Base-by-base conservation (phyloP, 2,797 vertebrate genomes). In the Alcedo quadribrachys region DNA sequence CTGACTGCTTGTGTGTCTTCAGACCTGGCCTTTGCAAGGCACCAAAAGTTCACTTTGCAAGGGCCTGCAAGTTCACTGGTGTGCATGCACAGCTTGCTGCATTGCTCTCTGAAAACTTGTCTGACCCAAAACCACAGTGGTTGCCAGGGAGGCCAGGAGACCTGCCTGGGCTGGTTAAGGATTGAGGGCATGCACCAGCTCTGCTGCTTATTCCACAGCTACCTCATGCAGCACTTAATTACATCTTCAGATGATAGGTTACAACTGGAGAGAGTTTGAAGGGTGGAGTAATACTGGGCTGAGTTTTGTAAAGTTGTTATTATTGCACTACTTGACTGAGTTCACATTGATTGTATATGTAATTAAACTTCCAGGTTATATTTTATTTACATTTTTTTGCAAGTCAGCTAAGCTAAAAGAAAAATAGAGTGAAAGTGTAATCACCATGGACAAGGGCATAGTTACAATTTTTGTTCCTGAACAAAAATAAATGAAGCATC, bases 51-150 rank as follows among this genome's bases (percentile, higher is more conserved):
- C 46, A 25, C 24, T 14, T 48, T 4, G 6, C 12, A 8, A 33
- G 55, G 63, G 5, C 7, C 17, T n/a, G 28, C 0, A 9, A 30
- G 15, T 0, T 4, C 50, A 5, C 15, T 2, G 10, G 8, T 60
- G 17, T 1, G 1, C 7, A 17, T 11, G 37, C 21, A 11, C 14
- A 43, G 27, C 5, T 0, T 18, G 15, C 20, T 57, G 45, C 77
- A 13, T 0, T 7, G 2, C 25, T n/a, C 27, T 25, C 5, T 11
- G 48, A 67, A 42, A 82, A 16, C 42, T 18, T 9, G 45, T 11
- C 15, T 5, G 1, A 48, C 51, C 60, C 32, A 53, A 82, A 68
- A 6, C 18, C 13, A 5, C 8, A 1, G 13, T 5, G 21, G 5
- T 32, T 7, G 9, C 20, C 2, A 2, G 10, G 15, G 35, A 60